Base-by-base conservation (phyloP, 37 sponge, comb jelly and placozoan genomes). In the Cladorhizidae sp. region DNA sequence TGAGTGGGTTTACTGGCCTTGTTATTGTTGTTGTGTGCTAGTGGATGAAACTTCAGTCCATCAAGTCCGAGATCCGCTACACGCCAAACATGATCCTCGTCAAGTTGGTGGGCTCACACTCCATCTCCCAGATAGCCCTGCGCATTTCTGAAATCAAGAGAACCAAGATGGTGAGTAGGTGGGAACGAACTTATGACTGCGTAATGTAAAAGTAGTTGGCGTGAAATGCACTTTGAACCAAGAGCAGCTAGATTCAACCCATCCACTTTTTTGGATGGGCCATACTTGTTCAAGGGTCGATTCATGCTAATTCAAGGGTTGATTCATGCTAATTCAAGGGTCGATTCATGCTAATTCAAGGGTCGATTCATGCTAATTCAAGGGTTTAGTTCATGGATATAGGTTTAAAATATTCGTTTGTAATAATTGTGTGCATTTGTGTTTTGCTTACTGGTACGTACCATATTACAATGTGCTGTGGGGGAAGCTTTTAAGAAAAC, bases 131-230 rank as follows among this genome's bases (percentile, higher is more conserved):
- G 63, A 51, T 96, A 29, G 57, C 39, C 42, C 72, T 93, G 8
- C 78, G 79, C 9, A 91, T 96, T 57, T 64, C 77, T 28, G 97
- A 96, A 70, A 81, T 94, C 42, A 93, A 90, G 81, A 86, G 90
- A 45, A 76, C 79, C 17, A 96, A 96, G 72, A 96, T 96, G 97
- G 94, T 94, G 61, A 74, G 89, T 45, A 21, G n/a, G n/a, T n/a
- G n/a, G n/a, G 23, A 35, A 7, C 36, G 57, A 8, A 0, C 50
- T 69, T 12, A 23, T 37, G 41, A 12, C 8, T 32, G 70, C 15
- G 70, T n/a, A n/a, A n/a, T n/a, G n/a, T n/a, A n/a, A n/a, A n/a
- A n/a, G n/a, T n/a, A n/a, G n/a, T n/a, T n/a, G n/a, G n/a, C n/a
- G n/a, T n/a, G n/a, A n/a, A n/a, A n/a, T n/a, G n/a, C n/a, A n/a